Base-by-base conservation (phyloP, 2,113 vertebrate species). In the Strigops habroptila region DNA sequence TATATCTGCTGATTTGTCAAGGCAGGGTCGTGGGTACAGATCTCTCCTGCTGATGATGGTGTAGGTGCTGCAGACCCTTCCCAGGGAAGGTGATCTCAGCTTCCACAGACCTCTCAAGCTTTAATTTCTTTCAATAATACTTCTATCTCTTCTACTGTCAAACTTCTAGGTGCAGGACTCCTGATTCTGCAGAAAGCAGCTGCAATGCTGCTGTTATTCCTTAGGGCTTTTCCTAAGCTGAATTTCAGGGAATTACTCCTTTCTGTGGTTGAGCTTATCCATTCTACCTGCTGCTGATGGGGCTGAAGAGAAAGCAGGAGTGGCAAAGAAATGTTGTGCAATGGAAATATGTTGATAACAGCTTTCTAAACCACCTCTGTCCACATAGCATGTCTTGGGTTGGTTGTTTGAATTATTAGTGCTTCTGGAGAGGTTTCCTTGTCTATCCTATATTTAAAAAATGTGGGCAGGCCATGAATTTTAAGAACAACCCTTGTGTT, bases 361-460 rank as follows among this genome's bases (percentile, higher is more conserved):
- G 52, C 62, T 76, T 91, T 87, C 52, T 71, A 78, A 92, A 52
- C 8, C 49, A 67, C 37, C 57, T 68, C 76, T 83, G 73, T 88
- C 48, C 48, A 18, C 1, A 1, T 70, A 44, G 44, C 9, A 10
- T 25, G 13, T 30, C 13, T 76, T 90, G 70, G 41, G 28, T 91
- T 67, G 49, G 4, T 68, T 64, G 39, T 2, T 77, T 85, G 31
- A 48, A 68, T 60, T 91, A 91, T 93, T 92, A 79, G 62, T 41
- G 22, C 73, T 88, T 88, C 82, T 88, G 76, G 80, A 77, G 88
- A 86, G 35, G 64, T 60, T 90, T 88, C 69, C 86, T 90, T 76
- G 46, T 52, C 68, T 53, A 39, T 39, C 64, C 90, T 96, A 81
- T 93, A 90, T 93, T 95, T 94, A 93, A 93, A 90, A 95, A 89